Conservation (phyloP, 2,113 vertebrate genomes). For the Melanocharis versteri region DNA sequence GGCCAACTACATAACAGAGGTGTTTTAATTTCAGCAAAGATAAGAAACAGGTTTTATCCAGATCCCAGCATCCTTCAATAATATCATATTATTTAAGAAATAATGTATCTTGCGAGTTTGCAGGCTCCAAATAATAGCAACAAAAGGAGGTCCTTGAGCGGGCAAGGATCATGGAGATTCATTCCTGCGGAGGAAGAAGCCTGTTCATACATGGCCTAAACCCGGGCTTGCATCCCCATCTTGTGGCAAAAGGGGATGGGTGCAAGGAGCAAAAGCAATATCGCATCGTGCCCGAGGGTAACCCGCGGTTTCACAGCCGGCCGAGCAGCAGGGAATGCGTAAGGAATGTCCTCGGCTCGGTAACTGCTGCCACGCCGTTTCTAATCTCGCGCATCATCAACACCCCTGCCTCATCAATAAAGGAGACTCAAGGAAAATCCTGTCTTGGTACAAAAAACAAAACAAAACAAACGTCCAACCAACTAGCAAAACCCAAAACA, state of each 20-base stretch:
- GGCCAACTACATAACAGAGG: not conserved
- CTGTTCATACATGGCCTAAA: not conserved
- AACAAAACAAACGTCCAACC: not conserved
- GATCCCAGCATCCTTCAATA: not conserved
- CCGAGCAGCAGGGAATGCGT: not conserved
- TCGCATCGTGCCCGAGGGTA: accelerated
- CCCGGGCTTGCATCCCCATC: constrained; percentile 3
- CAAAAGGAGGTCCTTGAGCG: not conserved
- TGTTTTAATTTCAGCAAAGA: not conserved
- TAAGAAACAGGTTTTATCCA: not conserved
- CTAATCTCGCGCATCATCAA: not conserved
- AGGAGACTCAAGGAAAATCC: not conserved
- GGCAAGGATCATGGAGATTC: not conserved
- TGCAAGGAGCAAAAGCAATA: not conserved
- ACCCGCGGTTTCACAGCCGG: not conserved
- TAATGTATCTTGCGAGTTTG: not conserved
- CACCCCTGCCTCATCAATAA: not conserved
- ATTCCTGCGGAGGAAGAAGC: not conserved
- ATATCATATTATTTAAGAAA: not conserved
- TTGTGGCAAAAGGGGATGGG: not conserved
- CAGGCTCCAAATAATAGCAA: not conserved
- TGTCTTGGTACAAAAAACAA: not conserved
- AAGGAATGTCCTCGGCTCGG: not conserved
- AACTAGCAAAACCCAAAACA: not conserved
- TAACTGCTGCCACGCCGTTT: not conserved